Evolutionary conservation across 2,888 invertebrate genomes (phyloP).

Genomic region (Xanthia icteritia): DNA sequence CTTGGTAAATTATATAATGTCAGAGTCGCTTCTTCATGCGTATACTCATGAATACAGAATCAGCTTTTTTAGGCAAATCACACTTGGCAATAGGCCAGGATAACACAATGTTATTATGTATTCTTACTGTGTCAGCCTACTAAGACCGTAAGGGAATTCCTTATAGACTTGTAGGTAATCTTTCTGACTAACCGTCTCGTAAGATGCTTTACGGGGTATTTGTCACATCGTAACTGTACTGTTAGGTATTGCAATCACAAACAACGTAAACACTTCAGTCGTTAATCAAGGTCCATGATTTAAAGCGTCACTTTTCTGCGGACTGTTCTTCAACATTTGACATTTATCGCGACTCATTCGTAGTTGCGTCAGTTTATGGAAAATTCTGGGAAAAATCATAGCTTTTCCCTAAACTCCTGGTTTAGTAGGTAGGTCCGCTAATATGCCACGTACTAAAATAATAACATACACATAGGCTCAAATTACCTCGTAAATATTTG

Average conservation of each 20-base stretch:
- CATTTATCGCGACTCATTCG: conserved; percentile 18
- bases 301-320: neutral
- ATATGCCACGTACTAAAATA: neutral
- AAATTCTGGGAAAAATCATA: neutral
- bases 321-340: conserved; percentile 18
- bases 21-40: conserved; percentile 1
- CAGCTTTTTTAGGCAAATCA: conserved; percentile 32
- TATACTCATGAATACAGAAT: conserved; percentile 40
- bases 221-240: neutral
- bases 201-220: neutral
- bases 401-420: neutral
- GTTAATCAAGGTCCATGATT: conserved; percentile 30
- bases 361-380: conserved; percentile 18
- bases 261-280: conserved; percentile 15
- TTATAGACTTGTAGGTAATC: neutral
- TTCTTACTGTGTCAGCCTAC: conserved; percentile 20
- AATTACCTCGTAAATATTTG: conserved; percentile 31
- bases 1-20: conserved; percentile 25
- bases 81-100: conserved; percentile 46
- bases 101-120: conserved; percentile 23
- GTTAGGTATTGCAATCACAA: neutral
- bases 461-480: neutral
- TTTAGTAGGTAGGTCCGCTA: neutral
- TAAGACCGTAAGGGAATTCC: conserved; percentile 4
- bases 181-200: neutral